These are phyloP conservation scores for Graptemys geographica DNA, from an alignment of 2,797 vertebrate species.

Conservation along the genomic window DNA sequence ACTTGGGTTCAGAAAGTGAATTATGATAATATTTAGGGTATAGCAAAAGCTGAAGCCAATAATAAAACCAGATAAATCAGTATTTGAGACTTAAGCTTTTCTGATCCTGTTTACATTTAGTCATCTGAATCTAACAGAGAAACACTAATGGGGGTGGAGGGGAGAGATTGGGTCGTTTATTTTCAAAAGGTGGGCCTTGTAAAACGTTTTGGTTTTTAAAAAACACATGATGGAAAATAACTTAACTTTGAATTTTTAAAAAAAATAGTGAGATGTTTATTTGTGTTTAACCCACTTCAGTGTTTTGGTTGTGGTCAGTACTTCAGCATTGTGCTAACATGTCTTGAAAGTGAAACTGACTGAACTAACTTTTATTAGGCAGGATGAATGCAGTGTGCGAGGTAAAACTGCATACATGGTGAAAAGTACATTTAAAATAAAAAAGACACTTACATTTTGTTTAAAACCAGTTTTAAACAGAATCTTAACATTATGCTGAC, in stretches of 20 bases:
- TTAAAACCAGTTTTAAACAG: neutral
- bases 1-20: neutral
- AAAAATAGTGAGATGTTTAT: neutral
- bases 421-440: neutral
- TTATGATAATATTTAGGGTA: neutral
- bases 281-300: neutral
- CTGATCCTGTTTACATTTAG: neutral
- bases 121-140: neutral
- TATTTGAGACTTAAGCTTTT: too few species aligned
- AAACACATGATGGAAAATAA: neutral
- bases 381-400: neutral
- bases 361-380: neutral
- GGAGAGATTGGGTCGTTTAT: neutral
- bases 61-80: too few species aligned
- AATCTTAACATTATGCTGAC: neutral
- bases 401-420: neutral
- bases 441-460: neutral
- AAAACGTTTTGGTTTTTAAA: neutral
- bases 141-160: too few species aligned
- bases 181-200: neutral
- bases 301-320: neutral
- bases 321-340: neutral
- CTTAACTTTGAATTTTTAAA: neutral
- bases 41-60: neutral
- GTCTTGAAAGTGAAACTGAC: neutral